Base-by-base conservation (phyloP, 2,113 vertebrate species). In the Ramphastos sulfuratus region DNA sequence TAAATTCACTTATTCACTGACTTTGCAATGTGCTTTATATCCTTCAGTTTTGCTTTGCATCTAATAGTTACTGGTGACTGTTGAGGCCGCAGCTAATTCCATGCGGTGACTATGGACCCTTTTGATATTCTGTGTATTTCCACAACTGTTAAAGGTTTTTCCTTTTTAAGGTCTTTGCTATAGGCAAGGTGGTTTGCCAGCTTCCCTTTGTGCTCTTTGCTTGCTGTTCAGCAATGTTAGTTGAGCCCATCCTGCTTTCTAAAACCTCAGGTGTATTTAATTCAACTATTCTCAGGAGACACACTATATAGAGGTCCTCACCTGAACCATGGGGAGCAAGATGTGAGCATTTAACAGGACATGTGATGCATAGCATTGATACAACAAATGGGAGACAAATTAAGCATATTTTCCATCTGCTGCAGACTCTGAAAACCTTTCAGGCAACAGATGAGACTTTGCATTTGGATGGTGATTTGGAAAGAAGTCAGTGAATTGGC, bases 381-480 rank as follows among this genome's bases (percentile, higher is more conserved):
- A 28, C 11, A 55, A n/a, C 19, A 75, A 91, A 23, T 15, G 21
- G 27, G 21, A 72, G 78, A 73, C 27, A 94, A 85, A 87, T 89
- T 58, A 89, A 92, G n/a, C 8, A 0, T 21, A 64, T 81, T 90
- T 72, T 55, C 92, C 59, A 39, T 78, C 82, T 90, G 78, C 46
- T 91, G 7, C 27, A 2, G 65, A 61, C 65, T 76, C 48, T 88
- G 54, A 63, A 86, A 93, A 77, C 11, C 23, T 89, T 81, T 85
- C 48, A 65, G 69, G 67, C 67, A 72, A 18, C 90, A 94, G 93
- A 79, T 71, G 87, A 92, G 85, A 8, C 63, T 95, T 87, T 86
- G 76, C 35, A 66, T 88, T 79, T 88, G 63, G 59, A 61, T 61
- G 35, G 66, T 69, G 72, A 16, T 10, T 27, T 85, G 58, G 39